A percentile compares a stretch with the other conserved stretches of the same genome.
Conservation (phyloP, 1,140 invertebrate genomes). For the Lepeophtheirus salmonis region DNA sequence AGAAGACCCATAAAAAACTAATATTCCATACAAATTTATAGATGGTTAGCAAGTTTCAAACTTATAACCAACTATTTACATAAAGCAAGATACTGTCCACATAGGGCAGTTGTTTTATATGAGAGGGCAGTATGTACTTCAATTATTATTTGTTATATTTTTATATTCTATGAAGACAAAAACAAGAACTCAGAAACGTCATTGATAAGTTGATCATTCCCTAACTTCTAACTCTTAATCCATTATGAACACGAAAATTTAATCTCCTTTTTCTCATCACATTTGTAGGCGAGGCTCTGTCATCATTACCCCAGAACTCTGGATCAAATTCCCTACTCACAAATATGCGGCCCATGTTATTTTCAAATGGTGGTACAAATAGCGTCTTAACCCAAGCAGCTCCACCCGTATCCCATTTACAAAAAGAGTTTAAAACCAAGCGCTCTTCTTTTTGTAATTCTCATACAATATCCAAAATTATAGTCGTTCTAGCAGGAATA, state of each 20-base stretch:
- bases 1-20: too few species aligned
- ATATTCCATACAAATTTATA: too few species aligned
- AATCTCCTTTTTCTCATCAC: neutral
- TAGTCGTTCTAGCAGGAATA: neutral
- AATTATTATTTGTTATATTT: too few species aligned
- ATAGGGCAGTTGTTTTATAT: too few species aligned
- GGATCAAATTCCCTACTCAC: neutral
- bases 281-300: conserved; percentile 10
- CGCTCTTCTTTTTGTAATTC: neutral
- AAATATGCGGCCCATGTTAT: too few species aligned
- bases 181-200: too few species aligned
- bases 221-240: neutral
- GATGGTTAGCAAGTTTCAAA: too few species aligned
- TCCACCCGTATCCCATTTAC: too few species aligned
- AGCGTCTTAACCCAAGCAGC: neutral
- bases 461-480: conserved; percentile 1
- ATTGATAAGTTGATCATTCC: neutral
- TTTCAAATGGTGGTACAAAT: neutral
- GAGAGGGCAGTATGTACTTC: too few species aligned
- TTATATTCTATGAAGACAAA: too few species aligned
- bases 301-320: conserved; percentile 1
- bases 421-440: neutral
- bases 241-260: neutral
- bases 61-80: too few species aligned
- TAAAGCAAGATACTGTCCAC: too few species aligned